Evolutionary conservation across 2,888 invertebrate species (phyloP).

Genomic region (Brenthis ino): DNA sequence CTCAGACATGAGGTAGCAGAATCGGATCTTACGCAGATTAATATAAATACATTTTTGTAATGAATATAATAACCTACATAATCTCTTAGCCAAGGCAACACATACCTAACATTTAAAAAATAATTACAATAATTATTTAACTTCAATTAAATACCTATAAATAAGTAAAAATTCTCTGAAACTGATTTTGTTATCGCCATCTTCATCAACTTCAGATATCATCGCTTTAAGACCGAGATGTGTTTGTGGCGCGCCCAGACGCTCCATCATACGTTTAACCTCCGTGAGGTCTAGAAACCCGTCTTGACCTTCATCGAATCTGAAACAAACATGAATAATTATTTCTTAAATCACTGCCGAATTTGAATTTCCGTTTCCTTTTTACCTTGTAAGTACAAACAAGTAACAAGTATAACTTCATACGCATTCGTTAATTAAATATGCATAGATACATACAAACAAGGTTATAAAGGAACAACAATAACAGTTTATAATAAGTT

Average conservation of each 20-base stretch:
- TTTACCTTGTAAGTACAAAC: slow-evolving; percentile 4
- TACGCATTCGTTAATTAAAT: background rate
- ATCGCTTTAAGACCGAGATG: slow-evolving; percentile 96
- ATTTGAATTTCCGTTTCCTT: slow-evolving; percentile 11
- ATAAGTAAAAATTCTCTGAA: slow-evolving; percentile 94
- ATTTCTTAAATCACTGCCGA: background rate
- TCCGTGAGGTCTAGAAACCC: slow-evolving; percentile 94
- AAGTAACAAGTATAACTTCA: slow-evolving; percentile 2
- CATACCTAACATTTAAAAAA: too few relatives aligned
- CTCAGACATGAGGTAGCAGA: too few relatives aligned
- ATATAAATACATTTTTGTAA: too few relatives aligned
- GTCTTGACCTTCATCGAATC: slow-evolving; percentile 94
- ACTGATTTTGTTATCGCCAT: slow-evolving; percentile 92
- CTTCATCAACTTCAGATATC: slow-evolving; percentile 96
- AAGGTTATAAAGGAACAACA: too few relatives aligned
- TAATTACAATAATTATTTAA: slow-evolving; percentile 7
- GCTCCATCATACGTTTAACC: slow-evolving; percentile 98
- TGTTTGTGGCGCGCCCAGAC: slow-evolving; percentile 96
- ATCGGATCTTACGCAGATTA: too few relatives aligned
- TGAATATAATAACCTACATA: too few relatives aligned
- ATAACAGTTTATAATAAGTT: too few relatives aligned
- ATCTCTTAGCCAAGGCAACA: too few relatives aligned
- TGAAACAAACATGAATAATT: slow-evolving; percentile 66
- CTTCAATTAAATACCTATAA: slow-evolving; percentile 75
- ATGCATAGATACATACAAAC: too few relatives aligned